Evolutionary conservation across 2,888 invertebrate species (phyloP).

Genomic region (Acleris cristana): DNA sequence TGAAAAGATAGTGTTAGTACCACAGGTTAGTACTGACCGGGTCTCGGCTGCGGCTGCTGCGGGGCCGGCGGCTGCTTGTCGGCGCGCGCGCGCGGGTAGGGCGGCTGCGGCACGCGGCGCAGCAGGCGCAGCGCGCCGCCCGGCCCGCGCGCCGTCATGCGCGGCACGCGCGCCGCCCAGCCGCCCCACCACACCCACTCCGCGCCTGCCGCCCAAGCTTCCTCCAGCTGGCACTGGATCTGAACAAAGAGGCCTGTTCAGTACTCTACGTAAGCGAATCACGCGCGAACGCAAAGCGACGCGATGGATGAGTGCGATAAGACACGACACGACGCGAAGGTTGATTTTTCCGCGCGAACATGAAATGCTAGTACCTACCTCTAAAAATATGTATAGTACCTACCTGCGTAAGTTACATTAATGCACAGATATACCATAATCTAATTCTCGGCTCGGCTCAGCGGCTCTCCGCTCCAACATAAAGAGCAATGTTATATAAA

Average conservation of each 20-base stretch:
- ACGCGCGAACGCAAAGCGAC: too few relatives aligned
- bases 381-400: too few relatives aligned
- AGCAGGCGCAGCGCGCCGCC: slow-evolving; percentile 66
- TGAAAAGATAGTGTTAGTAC: neutral
- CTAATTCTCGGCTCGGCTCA: too few relatives aligned
- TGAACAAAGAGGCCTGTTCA: slow-evolving; percentile 36
- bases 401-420: too few relatives aligned
- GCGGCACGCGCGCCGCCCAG: slow-evolving; percentile 46
- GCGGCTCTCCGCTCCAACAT: too few relatives aligned
- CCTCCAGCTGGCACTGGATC: slow-evolving; percentile 91
- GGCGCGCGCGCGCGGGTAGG: slow-evolving; percentile 90
- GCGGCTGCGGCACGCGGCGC: slow-evolving; percentile 90
- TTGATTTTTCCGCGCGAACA: too few relatives aligned
- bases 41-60: neutral
- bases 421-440: too few relatives aligned
- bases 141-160: slow-evolving; percentile 62
- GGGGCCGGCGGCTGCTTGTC: slow-evolving; percentile 41
- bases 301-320: too few relatives aligned
- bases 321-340: too few relatives aligned
- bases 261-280: too few relatives aligned
- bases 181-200: slow-evolving; percentile 86
- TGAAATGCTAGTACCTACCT: too few relatives aligned
- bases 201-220: slow-evolving; percentile 87
- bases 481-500: too few relatives aligned
- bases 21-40: neutral